Evolutionary conservation across 2,113 vertebrate genomes (phyloP), one percentile per base, ranked within the genome.

Genomic region (Eretmochelys imbricata): DNA sequence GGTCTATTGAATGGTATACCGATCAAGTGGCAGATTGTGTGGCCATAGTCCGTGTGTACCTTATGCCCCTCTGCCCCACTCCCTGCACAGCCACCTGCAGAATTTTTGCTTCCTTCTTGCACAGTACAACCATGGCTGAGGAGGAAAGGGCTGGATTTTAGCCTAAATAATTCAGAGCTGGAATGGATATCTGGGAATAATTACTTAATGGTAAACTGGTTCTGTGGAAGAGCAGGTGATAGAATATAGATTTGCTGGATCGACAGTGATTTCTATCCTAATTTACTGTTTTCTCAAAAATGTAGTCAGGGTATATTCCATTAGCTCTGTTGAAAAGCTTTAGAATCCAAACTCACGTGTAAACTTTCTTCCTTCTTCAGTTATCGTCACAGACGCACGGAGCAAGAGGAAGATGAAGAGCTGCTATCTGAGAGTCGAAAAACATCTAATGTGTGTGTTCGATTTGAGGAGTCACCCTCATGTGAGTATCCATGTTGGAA

Each of bases 351-450:
- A 38, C n/a, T 72, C 19, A 35, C 11, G 5, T 72, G 17, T 19
- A 20, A 72, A 72, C 65, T 65, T 90, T 51, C 25, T 93, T 80
- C n/a, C 55, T 87, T 11, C 89, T 96, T 83, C 82, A 99, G 99
- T 90, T 98, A 99, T 87, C 99, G 99, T 35, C 99, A 99, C 96
- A 97, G 99, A 76, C 99, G 99, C 91, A 99, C 99, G 0, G 99
- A 99, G 81, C 99, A 99, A 94, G 99, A 99, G 88, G 99, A 99
- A 93, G 99, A 99, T 89, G 99, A 99, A 53, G 99, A 99, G 65
- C 96, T 99, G 13, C 86, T 99, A 79, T 99, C 98, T 0, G 99
- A 99, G 96, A 99, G 98, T 89, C 97, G 98, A 51, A 99, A 99
- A 97, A 98, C 98, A 0, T 98, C 99, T 10, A 99, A 98, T 1